Percentiles rank a stretch among this genome's conserved stretches.
Conservation (phyloP, 1,140 invertebrate genomes). For the Globodera ellingtonae region DNA sequence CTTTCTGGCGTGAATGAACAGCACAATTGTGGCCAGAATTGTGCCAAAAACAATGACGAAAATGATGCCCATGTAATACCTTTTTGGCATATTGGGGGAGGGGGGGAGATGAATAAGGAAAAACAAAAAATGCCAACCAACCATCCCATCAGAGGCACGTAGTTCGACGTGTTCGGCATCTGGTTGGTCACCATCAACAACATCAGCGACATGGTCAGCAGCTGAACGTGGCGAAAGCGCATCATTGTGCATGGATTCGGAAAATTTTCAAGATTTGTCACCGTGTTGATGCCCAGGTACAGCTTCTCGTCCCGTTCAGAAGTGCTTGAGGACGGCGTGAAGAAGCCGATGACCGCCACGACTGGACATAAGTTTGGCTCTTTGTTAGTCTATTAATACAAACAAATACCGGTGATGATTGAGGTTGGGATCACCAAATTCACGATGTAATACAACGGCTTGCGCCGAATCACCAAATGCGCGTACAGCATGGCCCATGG, state of each 20-base stretch:
- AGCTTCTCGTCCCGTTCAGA: conserved; percentile 63
- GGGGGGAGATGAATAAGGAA: not conserved
- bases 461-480: conserved; percentile 61
- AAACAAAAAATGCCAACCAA: conserved; percentile 23
- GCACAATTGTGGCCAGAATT: conserved; percentile 54
- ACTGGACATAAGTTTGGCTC: conserved; percentile 42
- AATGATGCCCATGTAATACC: conserved; percentile 62
- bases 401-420: conserved; percentile 50
- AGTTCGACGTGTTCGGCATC: conserved; percentile 62
- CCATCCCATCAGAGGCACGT: conserved; percentile 62
- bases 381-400: conserved; percentile 1
- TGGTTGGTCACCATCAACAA: conserved; percentile 61
- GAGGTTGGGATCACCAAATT: conserved; percentile 62
- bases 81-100: not conserved
- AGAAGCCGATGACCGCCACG: conserved; percentile 62
- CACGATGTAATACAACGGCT: conserved; percentile 64
- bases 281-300: conserved; percentile 63
- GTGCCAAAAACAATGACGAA: conserved; percentile 63
- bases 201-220: conserved; percentile 63
- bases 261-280: conserved; percentile 6
- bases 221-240: conserved; percentile 15
- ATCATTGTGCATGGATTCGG: conserved; percentile 12
- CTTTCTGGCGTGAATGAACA: conserved; percentile 47
- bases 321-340: conserved; percentile 61
- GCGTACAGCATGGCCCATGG: conserved; percentile 65